These are phyloP conservation scores for Grapholita molesta DNA, from an alignment of 1,140 invertebrate genomes.

Conservation along the genomic window DNA sequence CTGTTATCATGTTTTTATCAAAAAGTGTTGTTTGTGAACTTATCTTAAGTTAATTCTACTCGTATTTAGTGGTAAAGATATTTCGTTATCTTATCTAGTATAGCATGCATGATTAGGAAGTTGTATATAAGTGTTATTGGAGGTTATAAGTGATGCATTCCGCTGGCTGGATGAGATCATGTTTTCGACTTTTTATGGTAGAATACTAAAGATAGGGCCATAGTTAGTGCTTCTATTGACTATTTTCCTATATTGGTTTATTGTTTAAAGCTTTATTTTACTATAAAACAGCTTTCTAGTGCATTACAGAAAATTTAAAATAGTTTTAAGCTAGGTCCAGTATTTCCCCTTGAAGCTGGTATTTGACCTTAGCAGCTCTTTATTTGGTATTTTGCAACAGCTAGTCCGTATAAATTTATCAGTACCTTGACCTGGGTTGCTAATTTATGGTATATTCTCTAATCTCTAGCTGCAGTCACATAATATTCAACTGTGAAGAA, in stretches of 20 bases:
- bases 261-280: background rate
- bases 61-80: slow-evolving; percentile 66
- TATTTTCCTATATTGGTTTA: background rate
- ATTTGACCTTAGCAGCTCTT: background rate
- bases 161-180: slow-evolving; percentile 42
- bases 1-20: slow-evolving; percentile 73
- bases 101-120: slow-evolving; percentile 40
- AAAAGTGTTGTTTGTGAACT: slow-evolving; percentile 68
- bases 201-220: slow-evolving; percentile 30
- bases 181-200: slow-evolving; percentile 65
- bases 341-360: background rate
- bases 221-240: background rate
- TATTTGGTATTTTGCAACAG: slow-evolving; percentile 8
- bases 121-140: slow-evolving; percentile 40
- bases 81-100: slow-evolving; percentile 58
- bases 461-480: background rate
- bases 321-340: background rate
- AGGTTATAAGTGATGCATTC: slow-evolving; percentile 54
- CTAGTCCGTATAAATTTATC: background rate
- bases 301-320: background rate
- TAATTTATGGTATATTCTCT: background rate
- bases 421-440: background rate
- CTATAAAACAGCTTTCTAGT: background rate
- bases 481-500: background rate
- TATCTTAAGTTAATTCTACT: slow-evolving; percentile 57